A percentile compares a stretch with the other conserved stretches of the same genome.
Evolutionary conservation across 2,113 vertebrate species (phyloP).

Genomic region (Aegotheles bennettii): DNA sequence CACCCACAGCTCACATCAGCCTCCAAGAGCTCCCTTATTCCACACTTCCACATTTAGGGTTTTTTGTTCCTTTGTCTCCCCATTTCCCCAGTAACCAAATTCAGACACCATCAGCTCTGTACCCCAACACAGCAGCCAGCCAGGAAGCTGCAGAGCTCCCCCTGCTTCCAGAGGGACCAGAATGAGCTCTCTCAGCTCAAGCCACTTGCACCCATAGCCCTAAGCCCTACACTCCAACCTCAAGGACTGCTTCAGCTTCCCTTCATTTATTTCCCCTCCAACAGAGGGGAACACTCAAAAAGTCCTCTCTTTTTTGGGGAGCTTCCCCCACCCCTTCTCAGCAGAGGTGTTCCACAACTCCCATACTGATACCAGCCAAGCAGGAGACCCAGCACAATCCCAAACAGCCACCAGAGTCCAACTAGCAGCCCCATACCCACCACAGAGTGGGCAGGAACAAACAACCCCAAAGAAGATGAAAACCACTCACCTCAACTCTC

Average conservation of each 20-base stretch:
- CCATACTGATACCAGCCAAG: accelerated
- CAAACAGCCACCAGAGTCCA: neutral
- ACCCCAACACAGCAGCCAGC: neutral
- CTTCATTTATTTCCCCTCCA: accelerated
- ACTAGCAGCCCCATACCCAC: accelerated
- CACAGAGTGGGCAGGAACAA: accelerated
- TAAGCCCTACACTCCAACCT: neutral
- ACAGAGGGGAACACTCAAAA: neutral
- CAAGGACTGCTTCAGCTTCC: neutral
- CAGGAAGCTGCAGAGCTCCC: neutral
- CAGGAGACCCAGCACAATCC: neutral
- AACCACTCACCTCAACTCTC: accelerated
- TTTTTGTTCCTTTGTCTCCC: neutral
- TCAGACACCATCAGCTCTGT: too few species aligned
- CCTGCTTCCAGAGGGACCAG: neutral
- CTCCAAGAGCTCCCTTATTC: neutral
- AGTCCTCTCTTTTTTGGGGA: accelerated
- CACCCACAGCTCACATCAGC: neutral
- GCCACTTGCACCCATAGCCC: accelerated
- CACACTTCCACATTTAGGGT: neutral
- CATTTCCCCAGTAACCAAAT: neutral
- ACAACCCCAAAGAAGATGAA: accelerated
- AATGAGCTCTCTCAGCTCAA: neutral
- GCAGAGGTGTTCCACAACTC: neutral
- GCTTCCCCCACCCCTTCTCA: neutral